Conservation (phyloP, 2,888 invertebrate genomes). For the Isoperla grammatica region DNA sequence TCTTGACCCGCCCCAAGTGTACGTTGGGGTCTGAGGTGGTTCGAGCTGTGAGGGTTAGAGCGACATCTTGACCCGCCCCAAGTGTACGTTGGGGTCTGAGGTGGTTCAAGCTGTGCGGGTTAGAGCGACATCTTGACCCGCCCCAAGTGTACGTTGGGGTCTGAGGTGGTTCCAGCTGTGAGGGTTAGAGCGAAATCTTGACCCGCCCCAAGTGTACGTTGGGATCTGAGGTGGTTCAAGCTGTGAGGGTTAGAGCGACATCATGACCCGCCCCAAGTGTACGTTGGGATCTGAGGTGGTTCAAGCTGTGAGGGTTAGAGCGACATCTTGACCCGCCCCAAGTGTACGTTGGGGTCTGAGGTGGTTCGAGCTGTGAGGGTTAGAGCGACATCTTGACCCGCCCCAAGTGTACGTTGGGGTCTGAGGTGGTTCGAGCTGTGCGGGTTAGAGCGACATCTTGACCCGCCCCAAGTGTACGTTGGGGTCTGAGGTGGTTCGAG, state of each 20-base stretch:
- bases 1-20: background rate
- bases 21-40: background rate
- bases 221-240: background rate
- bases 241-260: background rate
- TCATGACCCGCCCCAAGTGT: background rate
- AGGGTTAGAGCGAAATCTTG: background rate
- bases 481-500: background rate
- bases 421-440: background rate
- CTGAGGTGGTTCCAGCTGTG: background rate
- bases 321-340: background rate
- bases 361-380: background rate
- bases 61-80: background rate
- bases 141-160: background rate
- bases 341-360: background rate
- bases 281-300: background rate
- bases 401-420: background rate
- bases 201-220: background rate
- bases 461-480: background rate
- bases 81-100: background rate
- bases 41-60: background rate
- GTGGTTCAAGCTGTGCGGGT: background rate
- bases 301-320: background rate
- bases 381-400: background rate
- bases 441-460: background rate
- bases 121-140: background rate